Evolutionary conservation across 2,113 vertebrate genomes (phyloP), one percentile per base, ranked within the genome.

Genomic region (Corvus moneduloides): DNA sequence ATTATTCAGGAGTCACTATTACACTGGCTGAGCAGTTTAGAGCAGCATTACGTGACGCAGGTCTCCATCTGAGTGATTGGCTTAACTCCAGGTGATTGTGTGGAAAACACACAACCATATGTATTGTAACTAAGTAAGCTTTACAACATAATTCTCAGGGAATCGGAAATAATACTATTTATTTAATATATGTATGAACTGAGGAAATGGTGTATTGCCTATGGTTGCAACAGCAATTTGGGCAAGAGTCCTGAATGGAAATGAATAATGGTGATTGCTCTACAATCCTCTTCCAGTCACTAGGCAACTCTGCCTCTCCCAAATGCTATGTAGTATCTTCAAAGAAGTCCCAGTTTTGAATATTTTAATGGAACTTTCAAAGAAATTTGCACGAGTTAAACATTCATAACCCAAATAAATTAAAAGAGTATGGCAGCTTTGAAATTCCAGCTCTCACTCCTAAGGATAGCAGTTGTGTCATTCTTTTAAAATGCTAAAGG

Each of bases 361-460:
- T 94, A 59, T 83, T 85, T 39, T 81, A 90, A 81, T 68, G 62
- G 48, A 30, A 72, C 56, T 94, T 96, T 48, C 55, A 87, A 94
- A 90, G 59, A 73, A 87, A 85, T 90, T 90, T 90, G 51, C 74
- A 55, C 1, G 2, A 94, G 55, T 94, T 90, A 93, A 84, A 63
- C 72, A 74, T 74, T 91, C 48, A 74, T 90, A 93, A 85, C 27
- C 43, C 43, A 83, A 88, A 88, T 68, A 93, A 88, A 90, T 88
- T 48, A 58, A 67, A 79, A 76, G 49, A 54, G 26, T 63, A 33
- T 51, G 68, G 20, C 28, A 74, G 37, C 79, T 93, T 81, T 93
- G 82, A 91, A 95, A 90, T 86, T 69, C 43, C 51, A 62, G 33
- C 44, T 80, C 55, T 80, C 39, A 19, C 41, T 82, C 44, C 83